Evolutionary conservation across 2,113 vertebrate species (phyloP), one percentile per base, ranked within the genome.

Genomic region (Antigone vipio): DNA sequence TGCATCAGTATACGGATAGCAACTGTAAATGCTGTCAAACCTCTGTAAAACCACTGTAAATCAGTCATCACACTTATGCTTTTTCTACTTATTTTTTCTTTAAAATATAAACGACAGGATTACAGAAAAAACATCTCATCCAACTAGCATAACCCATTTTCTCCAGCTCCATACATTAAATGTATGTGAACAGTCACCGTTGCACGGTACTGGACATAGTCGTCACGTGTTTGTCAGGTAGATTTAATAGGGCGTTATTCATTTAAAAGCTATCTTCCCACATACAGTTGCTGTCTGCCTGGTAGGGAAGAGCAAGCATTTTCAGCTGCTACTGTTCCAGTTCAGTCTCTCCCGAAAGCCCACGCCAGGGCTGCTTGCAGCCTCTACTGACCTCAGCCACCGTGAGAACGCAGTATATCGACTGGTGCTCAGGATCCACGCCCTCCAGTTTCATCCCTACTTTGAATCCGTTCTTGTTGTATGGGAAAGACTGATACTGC

Each of bases 391-490:
- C 99, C 99, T 99, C 99, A 4, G 99, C 98, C 55, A 99, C 99
- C 0, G 98, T 99, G 59, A 99, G 99, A 64, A 99, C 99, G 58
- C 99, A 99, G 95, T 99, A 99, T 55, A 99, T 98, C 0, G 99
- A 99, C 27, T 99, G 99, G 83, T 99, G 99, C 67, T 99, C 99
- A 0, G 99, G 99, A 95, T 99, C 99, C 87, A 99, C 98, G 0
- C 99, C 99, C 96, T 99, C 99, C 88, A 99, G 97, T 95, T 99
- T 99, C 99, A 99, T 99, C 87, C 99, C 99, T 47, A 98, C 99
- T 97, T 99, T 99, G 97, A 99, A 99, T 56, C 98, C 98, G 14
- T 99, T 99, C 94, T 99, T 99, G 95, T 99, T 99, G 90, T 99
- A 99, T 10, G 99, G 99, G 84, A 99, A 98, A 3, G 99, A 98